Evolutionary conservation across 2,113 vertebrate genomes (phyloP).

Genomic region (Climacteris rufus): DNA sequence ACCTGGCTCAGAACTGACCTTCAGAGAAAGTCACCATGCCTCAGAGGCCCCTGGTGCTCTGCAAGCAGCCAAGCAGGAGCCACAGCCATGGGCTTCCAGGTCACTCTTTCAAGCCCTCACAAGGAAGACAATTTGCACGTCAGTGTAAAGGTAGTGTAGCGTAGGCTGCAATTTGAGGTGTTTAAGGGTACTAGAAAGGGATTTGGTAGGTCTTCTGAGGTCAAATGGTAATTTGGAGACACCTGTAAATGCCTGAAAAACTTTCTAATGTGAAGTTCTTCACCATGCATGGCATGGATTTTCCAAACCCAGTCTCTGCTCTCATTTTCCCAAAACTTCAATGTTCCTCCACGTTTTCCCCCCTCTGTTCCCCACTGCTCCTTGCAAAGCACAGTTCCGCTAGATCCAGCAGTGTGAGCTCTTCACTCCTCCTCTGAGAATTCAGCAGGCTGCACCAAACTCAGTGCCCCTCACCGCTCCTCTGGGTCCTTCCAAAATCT

Average conservation of each 20-base stretch:
- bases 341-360: accelerated
- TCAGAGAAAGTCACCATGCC: neutral
- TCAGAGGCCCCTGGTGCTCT: neutral
- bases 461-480: neutral
- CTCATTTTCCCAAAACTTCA: neutral
- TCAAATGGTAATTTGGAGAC: neutral
- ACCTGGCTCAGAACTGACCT: neutral
- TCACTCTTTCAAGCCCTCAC: neutral
- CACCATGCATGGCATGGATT: neutral
- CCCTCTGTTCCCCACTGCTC: neutral
- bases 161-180: neutral
- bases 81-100: neutral
- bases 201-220: neutral
- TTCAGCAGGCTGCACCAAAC: neutral
- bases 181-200: neutral
- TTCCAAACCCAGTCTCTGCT: neutral
- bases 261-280: neutral
- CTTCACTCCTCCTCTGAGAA: neutral
- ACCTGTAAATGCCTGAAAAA: neutral
- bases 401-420: neutral
- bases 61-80: neutral
- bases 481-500: neutral
- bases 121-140: neutral
- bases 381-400: neutral
- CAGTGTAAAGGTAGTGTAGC: too few species aligned